Conservation (phyloP, 2,113 vertebrate genomes). For the Corydoras sp. region DNA sequence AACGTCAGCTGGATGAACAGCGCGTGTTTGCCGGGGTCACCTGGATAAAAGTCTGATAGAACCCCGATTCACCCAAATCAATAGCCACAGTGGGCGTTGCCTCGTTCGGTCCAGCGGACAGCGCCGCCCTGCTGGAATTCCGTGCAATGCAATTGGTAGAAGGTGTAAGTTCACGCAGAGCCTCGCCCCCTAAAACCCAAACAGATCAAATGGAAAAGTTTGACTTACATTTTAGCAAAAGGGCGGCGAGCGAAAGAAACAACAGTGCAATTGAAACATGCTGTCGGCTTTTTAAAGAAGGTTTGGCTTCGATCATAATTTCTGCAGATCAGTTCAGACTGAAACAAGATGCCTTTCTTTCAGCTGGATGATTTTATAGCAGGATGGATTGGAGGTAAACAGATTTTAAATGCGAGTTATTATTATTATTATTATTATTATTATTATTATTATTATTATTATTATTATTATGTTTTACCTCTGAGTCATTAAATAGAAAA, state of each 20-base stretch:
- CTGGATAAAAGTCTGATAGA: too few species aligned
- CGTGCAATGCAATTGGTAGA: not conserved
- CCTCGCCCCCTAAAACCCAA: conserved; percentile 19
- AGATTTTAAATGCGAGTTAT: not conserved
- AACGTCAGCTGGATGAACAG: too few species aligned
- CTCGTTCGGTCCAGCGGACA: too few species aligned
- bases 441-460: too few species aligned
- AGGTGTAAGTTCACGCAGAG: not conserved
- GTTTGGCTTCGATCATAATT: not conserved
- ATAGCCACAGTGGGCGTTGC: too few species aligned
- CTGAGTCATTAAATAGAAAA: too few species aligned
- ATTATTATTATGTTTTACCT: too few species aligned
- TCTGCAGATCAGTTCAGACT: not conserved
- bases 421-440: not conserved
- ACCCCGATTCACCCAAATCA: too few species aligned
- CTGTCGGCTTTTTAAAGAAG: not conserved
- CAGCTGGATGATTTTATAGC: conserved; percentile 66
- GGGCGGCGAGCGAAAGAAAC: not conserved
- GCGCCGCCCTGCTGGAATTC: not conserved
- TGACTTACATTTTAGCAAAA: not conserved
- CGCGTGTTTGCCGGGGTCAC: too few species aligned
- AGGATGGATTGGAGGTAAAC: conserved; percentile 70
- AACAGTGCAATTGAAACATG: not conserved
- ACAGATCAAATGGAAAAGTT: conserved; percentile 12
- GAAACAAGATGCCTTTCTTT: conserved; percentile 46